Evolutionary conservation across 2,888 invertebrate genomes (phyloP).

Genomic region (Ormyrus rosae): DNA sequence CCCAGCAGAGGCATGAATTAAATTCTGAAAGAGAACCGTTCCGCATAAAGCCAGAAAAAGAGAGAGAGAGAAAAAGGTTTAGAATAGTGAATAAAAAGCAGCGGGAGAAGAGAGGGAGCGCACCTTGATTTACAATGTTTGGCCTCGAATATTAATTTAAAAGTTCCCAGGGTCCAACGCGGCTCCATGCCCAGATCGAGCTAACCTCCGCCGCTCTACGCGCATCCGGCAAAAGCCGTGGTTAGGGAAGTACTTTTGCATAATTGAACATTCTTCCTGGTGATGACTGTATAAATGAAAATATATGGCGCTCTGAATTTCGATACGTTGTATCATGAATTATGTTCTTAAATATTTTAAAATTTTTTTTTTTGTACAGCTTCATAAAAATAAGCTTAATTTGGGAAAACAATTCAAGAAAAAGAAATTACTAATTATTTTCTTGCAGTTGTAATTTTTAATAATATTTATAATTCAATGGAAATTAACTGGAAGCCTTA

Average conservation of each 20-base stretch:
- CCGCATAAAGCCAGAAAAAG: slow-evolving; percentile 12
- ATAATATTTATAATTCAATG: slow-evolving; percentile 10
- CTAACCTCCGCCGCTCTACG: not conserved
- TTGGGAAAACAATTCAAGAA: too few relatives aligned
- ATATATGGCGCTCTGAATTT: not conserved
- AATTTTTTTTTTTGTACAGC: too few relatives aligned
- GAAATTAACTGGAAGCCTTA: too few relatives aligned
- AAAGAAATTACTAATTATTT: too few relatives aligned
- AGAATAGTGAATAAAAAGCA: not conserved
- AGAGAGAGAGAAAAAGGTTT: slow-evolving; percentile 7
- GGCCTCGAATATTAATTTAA: slow-evolving; percentile 71
- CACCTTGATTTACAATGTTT: slow-evolving; percentile 69
- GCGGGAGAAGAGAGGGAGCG: not conserved
- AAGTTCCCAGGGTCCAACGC: slow-evolving; percentile 59
- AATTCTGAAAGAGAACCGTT: slow-evolving; percentile 6
- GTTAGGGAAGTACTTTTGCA: slow-evolving; percentile 66
- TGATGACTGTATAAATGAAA: not conserved
- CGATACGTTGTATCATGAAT: not conserved
- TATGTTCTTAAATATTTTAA: too few relatives aligned
- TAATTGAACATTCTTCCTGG: slow-evolving; percentile 71
- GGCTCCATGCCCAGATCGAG: not conserved
- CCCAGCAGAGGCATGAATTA: slow-evolving; percentile 42
- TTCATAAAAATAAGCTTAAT: too few relatives aligned
- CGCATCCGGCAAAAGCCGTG: slow-evolving; percentile 49
- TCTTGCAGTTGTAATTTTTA: too few relatives aligned